Evolutionary conservation across 2,888 invertebrate species (phyloP), one percentile per base, ranked within the genome.

Genomic region (Megastigmus dorsalis): DNA sequence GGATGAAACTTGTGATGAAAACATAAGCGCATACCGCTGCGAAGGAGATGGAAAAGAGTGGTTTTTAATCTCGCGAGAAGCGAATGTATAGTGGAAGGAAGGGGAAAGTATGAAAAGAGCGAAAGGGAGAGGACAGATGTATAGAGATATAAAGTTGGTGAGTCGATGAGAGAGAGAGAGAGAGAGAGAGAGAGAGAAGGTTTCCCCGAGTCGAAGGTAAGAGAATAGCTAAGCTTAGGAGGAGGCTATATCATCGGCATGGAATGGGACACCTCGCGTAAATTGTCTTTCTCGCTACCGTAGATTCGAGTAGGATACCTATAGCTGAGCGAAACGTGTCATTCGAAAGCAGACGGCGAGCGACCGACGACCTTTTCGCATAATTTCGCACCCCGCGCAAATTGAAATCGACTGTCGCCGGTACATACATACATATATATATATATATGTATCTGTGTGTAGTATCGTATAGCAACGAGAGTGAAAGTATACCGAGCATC

Each of bases 391-490:
- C 2, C 28, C 38, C 38, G 20, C 4, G 38, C 7, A 69, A 69
- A 60, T 60, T 69, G 41, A 52, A 69, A 69, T 69, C 52, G 60
- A 60, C 36, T 41, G 23, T 63, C 62, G 28, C 18, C n/a, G n/a
- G n/a, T n/a, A n/a, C n/a, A n/a, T n/a, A n/a, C n/a, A n/a, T n/a
- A n/a, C n/a, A n/a, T n/a, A n/a, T n/a, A n/a, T n/a, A n/a, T n/a
- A n/a, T n/a, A n/a, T n/a, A n/a, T n/a, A n/a, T n/a, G n/a, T n/a
- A n/a, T n/a, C n/a, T n/a, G n/a, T n/a, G n/a, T n/a, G n/a, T n/a
- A n/a, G n/a, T n/a, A 33, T 28, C 15, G 20, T 60, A 36, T 48
- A 52, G 41, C 43, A 23, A 52, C 18, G 52, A 60, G 52, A 68
- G 69, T 52, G 69, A 69, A 54, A 69, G 60, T 43, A 15, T 43